Conservation (phyloP, 2,797 vertebrate genomes). For the Nannoperca australis region DNA sequence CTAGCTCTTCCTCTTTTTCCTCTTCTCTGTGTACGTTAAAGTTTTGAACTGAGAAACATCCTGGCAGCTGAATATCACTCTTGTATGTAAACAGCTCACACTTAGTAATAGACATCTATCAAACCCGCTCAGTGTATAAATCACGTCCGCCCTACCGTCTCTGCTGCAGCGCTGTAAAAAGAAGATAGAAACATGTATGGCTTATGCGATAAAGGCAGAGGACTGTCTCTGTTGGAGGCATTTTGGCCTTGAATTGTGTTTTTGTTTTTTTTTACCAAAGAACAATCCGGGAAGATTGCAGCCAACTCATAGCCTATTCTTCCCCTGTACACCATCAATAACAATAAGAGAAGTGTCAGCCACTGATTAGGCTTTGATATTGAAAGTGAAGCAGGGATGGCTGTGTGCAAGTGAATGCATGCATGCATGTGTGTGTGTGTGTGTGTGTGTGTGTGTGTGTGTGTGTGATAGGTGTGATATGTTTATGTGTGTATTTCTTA, state of each 20-base stretch:
- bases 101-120: constrained; percentile 69
- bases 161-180: constrained; percentile 47
- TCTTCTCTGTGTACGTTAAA: constrained; percentile 2
- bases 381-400: constrained; percentile 52
- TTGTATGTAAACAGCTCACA: constrained; percentile 63
- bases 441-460: not conserved
- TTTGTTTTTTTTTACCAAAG: not conserved
- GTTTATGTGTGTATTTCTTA: constrained; percentile 42
- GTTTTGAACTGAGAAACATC: constrained; percentile 34
- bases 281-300: constrained; percentile 41
- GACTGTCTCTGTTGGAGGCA: constrained; percentile 44
- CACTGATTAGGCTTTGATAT: constrained; percentile 73
- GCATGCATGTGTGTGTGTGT: constrained; percentile 17
- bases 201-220: constrained; percentile 46
- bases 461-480: constrained; percentile 12
- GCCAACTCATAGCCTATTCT: constrained; percentile 54
- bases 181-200: constrained; percentile 72
- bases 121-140: constrained; percentile 74
- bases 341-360: constrained; percentile 70
- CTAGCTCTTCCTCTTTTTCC: not conserved
- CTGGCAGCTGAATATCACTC: constrained; percentile 53
- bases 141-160: constrained; percentile 44
- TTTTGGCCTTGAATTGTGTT: constrained; percentile 40
- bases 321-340: constrained; percentile 74
- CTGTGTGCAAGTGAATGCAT: constrained; percentile 3